Evolutionary conservation across 2,113 vertebrate species (phyloP).

Genomic region (Hemiprocne comata): DNA sequence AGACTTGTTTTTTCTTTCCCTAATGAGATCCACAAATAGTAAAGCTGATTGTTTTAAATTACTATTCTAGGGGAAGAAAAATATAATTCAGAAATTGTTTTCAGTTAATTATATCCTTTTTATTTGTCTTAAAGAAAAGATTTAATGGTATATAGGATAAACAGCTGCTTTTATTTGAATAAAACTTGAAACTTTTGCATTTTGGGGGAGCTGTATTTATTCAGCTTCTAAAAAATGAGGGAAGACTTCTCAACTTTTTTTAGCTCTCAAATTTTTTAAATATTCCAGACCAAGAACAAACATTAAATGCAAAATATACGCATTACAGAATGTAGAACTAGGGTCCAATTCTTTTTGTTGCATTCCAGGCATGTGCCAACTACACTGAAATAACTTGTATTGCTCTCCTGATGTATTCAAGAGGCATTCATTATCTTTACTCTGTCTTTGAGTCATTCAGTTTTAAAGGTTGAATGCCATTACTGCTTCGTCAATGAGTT

Average conservation of each 20-base stretch:
- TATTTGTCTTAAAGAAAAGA: not conserved
- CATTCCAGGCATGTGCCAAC: not conserved
- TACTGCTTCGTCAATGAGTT: not conserved
- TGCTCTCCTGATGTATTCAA: not conserved
- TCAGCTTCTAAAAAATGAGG: not conserved
- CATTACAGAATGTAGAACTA: not conserved
- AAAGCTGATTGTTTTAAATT: not conserved
- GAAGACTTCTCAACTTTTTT: not conserved
- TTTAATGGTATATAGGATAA: not conserved
- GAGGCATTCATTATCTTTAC: not conserved
- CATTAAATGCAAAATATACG: not conserved
- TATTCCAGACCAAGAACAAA: not conserved
- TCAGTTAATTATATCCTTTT: not conserved
- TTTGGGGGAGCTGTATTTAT: not conserved
- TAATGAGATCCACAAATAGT: not conserved
- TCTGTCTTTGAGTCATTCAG: not conserved
- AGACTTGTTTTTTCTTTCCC: not conserved
- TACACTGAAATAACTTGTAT: not conserved
- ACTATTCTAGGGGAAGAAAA: rapidly evolving
- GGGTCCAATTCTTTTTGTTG: not conserved
- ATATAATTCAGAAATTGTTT: not conserved
- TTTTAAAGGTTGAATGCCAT: not conserved
- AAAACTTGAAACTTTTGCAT: not conserved
- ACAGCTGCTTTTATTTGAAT: not conserved
- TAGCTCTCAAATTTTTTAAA: not conserved